Percentiles rank a stretch among this genome's conserved stretches.
phyloP scores from a whole-genome alignment of 2,888 invertebrate genomes.

The Lumbricus terrestris region DNA sequence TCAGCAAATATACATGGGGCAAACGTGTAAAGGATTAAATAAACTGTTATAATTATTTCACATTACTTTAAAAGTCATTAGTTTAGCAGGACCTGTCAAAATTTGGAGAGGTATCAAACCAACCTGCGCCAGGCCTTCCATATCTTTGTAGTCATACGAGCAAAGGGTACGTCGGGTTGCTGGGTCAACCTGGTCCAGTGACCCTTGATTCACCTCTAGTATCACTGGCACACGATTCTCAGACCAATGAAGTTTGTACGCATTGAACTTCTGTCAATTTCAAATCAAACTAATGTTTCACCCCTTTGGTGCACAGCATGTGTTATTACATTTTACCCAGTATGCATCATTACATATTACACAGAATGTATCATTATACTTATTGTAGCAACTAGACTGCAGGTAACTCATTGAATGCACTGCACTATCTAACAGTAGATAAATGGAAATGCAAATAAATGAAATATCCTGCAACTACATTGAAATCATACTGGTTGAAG shows the following conservation, averaged over 20 bases:
- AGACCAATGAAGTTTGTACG: conserved; percentile 95
- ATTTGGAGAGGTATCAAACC: conserved; percentile 19
- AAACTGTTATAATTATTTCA: neutral
- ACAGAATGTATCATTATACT: neutral
- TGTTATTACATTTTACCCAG: too few species aligned
- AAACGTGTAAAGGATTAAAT: too few species aligned
- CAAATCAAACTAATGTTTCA: neutral
- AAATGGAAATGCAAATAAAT: neutral
- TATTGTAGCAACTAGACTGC: too few species aligned
- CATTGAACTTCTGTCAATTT: conserved; percentile 73
- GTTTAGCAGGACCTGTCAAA: neutral
- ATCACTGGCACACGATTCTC: conserved; percentile 83
- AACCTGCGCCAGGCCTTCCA: conserved; percentile 70
- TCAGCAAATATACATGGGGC: too few species aligned
- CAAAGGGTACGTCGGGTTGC: conserved; percentile 79
- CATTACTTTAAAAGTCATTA: neutral
- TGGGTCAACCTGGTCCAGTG: conserved; percentile 87
- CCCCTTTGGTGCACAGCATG: neutral
- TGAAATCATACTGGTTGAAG: too few species aligned
- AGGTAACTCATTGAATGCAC: too few species aligned
- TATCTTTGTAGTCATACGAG: conserved; percentile 81
- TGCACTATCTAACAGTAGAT: neutral
- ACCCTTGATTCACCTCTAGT: conserved; percentile 87
- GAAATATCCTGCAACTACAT: neutral
- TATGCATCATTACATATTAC: too few species aligned